Evolutionary conservation across 2,113 vertebrate genomes (phyloP), one percentile per base, ranked within the genome.

Genomic region (Cichladusa arquata): DNA sequence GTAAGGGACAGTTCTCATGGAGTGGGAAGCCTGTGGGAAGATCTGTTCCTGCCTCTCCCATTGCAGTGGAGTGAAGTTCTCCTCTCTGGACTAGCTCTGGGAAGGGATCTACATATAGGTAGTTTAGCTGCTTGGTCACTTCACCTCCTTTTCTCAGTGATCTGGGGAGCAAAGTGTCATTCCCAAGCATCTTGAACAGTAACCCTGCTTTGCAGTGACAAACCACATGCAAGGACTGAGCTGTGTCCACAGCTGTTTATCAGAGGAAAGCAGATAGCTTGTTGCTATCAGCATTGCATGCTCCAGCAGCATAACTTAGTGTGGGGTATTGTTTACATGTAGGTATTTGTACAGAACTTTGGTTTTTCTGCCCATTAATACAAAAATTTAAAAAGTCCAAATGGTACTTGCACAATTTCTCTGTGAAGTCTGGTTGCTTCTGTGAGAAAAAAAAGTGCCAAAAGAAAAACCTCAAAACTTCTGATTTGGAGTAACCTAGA

Each of bases 181-280:
- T 73, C 47, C 33, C n/a, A 60, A 31, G 20, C 23, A 56, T 42
- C 66, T 56, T 38, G 58, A 38, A 9, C 18, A n/a, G 53, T 38
- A 40, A 33, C 22, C 4, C 18, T 80, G 45, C 71, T 86, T 40
- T 83, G 76, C 69, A 88, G 71, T 34, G 56, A 51, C 28, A 72
- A 61, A 67, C 38, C 13, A 12, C 31, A 15, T 0, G 5, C 9
- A 24, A 44, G 81, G 65, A 67, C 66, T 24, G 57, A 83, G 58
- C 66, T 90, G 53, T 61, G 86, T 62, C 74, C 74, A 53, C 70
- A 91, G 90, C 79, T 96, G 93, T 58, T 95, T 90, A 86, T 96
- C 79, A 86, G 76, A 44, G 65, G 31, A 83, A 53, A 60, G 80
- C 88, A 92, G 94, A 86, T 83, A 81, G 61, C 80, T 90, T 53